phyloP scores from a whole-genome alignment of 2,888 invertebrate species.

The Nomada ferruginata region DNA sequence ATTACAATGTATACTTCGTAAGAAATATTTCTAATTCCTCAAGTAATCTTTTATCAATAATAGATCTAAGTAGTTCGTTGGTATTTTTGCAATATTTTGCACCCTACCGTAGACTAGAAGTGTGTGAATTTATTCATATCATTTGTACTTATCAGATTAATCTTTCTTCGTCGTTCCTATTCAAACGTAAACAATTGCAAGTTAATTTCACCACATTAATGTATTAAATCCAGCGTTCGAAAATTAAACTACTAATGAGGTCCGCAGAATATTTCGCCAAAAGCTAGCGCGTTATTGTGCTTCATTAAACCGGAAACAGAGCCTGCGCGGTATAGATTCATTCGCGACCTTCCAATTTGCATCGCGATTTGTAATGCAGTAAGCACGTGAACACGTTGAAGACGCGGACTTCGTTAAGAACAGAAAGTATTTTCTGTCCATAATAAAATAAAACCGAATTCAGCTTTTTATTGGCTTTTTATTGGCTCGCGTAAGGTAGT shows the following conservation, averaged over 20 bases:
- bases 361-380: neutral
- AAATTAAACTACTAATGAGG: neutral
- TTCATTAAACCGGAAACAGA: neutral
- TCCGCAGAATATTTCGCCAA: neutral
- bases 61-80: no score
- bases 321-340: no score
- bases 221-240: neutral
- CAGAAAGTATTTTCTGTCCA: neutral
- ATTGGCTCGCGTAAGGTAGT: slow-evolving; percentile 34
- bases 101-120: no score
- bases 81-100: no score
- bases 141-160: no score
- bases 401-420: neutral
- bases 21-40: no score
- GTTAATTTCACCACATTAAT: neutral
- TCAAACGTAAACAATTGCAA: neutral
- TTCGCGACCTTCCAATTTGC: no score
- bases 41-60: no score
- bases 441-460: slow-evolving; percentile 27
- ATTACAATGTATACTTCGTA: no score
- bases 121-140: no score
- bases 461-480: no score
- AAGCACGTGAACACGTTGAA: neutral
- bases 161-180: no score
- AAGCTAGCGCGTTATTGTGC: neutral